phyloP scores from a whole-genome alignment of 2,888 invertebrate species.

The Morpho achilles region DNA sequence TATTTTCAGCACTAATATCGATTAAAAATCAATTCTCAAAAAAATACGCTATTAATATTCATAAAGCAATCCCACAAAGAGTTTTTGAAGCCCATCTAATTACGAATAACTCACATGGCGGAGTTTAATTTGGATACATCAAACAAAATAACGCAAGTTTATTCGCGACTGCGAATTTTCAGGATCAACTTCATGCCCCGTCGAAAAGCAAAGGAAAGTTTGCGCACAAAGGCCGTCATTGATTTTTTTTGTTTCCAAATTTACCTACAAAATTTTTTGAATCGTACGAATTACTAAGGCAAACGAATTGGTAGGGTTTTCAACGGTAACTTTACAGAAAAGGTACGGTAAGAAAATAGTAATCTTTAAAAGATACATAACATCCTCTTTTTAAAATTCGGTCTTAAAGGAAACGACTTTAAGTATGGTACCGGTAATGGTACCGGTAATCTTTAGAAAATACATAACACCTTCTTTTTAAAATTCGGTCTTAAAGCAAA shows the following conservation, averaged over 20 bases:
- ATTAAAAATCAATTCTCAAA: constrained; percentile 6
- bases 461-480: no score
- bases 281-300: constrained; percentile 65
- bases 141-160: constrained; percentile 65
- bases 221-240: constrained; percentile 57
- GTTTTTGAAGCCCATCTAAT: constrained; percentile 42
- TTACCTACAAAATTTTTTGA: constrained; percentile 57
- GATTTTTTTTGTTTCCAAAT: constrained; percentile 59
- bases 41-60: constrained; percentile 39
- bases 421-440: no score
- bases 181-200: constrained; percentile 66
- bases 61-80: constrained; percentile 30
- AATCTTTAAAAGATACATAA: no score
- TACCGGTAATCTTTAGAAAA: no score
- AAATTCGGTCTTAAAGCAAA: no score
- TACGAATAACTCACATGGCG: constrained; percentile 37
- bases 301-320: constrained; percentile 50
- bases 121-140: constrained; percentile 57
- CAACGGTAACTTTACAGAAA: background rate
- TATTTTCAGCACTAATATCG: background rate
- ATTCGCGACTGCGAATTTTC: constrained; percentile 54
- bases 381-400: no score
- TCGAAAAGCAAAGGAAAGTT: constrained; percentile 68
- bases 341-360: no score
- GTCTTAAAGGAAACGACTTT: no score